These are phyloP conservation scores for Heteromurus nitidus DNA, from an alignment of 2,888 invertebrate species.

Conservation along the genomic window DNA sequence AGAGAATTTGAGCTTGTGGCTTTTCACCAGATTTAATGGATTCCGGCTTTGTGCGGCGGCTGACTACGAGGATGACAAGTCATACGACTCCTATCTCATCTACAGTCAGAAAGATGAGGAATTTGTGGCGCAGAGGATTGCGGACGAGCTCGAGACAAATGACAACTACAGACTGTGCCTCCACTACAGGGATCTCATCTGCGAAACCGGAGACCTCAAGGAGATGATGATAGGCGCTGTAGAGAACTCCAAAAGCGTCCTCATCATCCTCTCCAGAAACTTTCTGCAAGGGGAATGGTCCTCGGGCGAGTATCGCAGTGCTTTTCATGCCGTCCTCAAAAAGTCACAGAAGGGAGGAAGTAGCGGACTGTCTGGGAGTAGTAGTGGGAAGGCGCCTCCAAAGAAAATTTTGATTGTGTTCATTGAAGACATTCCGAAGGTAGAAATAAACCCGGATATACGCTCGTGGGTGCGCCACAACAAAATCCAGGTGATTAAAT, in stretches of 20 bases:
- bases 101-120: slow-evolving; percentile 77
- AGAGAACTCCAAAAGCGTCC: slow-evolving; percentile 76
- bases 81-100: slow-evolving; percentile 78
- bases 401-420: slow-evolving; percentile 80
- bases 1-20: slow-evolving; percentile 87
- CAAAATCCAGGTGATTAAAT: slow-evolving; percentile 79
- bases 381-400: slow-evolving; percentile 29
- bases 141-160: slow-evolving; percentile 76
- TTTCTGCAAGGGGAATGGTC: slow-evolving; percentile 78
- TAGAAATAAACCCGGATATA: slow-evolving; percentile 85
- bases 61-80: slow-evolving; percentile 74
- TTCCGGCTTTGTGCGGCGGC: slow-evolving; percentile 79
- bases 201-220: slow-evolving; percentile 75
- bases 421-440: slow-evolving; percentile 81
- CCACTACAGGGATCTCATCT: slow-evolving; percentile 76
- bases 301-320: slow-evolving; percentile 79
- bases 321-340: slow-evolving; percentile 74
- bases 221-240: slow-evolving; percentile 77
- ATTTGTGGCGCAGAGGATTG: slow-evolving; percentile 76
- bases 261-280: slow-evolving; percentile 77
- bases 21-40: slow-evolving; percentile 84
- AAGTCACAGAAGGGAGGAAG: slow-evolving; percentile 77
- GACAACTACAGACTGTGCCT: slow-evolving; percentile 76
- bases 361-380: slow-evolving; percentile 78
- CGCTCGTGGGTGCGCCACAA: slow-evolving; percentile 74